Percentiles rank a stretch among this genome's conserved stretches.
phyloP scores from a whole-genome alignment of 2,888 invertebrate species.

The Rotaria magnacalcarata region DNA sequence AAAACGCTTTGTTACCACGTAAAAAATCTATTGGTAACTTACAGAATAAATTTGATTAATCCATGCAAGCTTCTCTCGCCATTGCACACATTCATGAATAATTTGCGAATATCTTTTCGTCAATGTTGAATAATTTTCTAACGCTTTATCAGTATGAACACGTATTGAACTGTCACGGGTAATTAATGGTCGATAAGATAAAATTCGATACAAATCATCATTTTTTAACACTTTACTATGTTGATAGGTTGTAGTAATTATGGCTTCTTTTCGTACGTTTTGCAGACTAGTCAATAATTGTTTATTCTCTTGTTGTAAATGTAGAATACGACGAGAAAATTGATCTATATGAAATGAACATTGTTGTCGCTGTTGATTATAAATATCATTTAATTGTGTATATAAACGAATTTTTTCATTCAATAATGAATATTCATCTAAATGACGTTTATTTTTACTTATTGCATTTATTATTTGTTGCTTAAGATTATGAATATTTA shows the following conservation, averaged over 20 bases:
- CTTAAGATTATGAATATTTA: not conserved
- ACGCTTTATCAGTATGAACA: too few relatives aligned
- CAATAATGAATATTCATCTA: not conserved
- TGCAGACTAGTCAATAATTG: not conserved
- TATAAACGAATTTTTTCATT: constrained; percentile 16
- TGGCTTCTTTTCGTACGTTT: not conserved
- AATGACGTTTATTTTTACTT: not conserved
- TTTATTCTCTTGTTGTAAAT: not conserved
- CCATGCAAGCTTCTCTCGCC: too few relatives aligned
- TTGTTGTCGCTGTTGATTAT: not conserved
- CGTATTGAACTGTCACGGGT: not conserved
- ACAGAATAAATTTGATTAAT: too few relatives aligned
- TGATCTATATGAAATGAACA: not conserved
- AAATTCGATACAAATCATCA: not conserved
- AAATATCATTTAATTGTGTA: not conserved
- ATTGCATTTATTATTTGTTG: not conserved
- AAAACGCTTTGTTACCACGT: too few relatives aligned
- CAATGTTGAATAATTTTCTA: too few relatives aligned
- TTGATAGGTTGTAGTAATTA: not conserved
- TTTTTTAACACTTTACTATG: not conserved
- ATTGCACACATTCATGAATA: too few relatives aligned
- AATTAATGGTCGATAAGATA: not conserved
- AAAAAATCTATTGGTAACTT: too few relatives aligned
- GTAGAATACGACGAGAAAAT: not conserved
- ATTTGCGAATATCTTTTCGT: too few relatives aligned